These are phyloP conservation scores for Neodiprion virginianus DNA, from an alignment of 1,140 invertebrate genomes.

Conservation along the genomic window DNA sequence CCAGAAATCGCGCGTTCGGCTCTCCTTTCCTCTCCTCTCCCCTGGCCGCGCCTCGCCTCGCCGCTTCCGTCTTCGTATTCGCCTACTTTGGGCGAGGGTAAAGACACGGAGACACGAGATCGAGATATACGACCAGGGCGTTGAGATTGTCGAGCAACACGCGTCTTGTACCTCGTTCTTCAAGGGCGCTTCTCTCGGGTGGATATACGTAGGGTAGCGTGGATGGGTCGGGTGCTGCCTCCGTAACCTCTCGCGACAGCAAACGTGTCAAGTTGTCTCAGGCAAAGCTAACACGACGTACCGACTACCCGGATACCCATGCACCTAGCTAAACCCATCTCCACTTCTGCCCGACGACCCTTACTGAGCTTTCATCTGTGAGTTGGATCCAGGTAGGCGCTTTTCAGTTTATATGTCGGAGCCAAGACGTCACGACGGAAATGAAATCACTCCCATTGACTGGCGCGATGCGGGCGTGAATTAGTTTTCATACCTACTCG, in stretches of 20 bases:
- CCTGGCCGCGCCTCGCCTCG: no score
- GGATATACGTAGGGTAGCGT: slow-evolving; percentile 3
- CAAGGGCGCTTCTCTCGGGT: slow-evolving; percentile 20
- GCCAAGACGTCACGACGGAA: no score
- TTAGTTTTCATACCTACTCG: no score
- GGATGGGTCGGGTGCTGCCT: neutral
- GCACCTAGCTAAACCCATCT: slow-evolving; percentile 3
- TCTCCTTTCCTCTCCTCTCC: no score
- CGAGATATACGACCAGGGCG: neutral
- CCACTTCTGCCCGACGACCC: neutral
- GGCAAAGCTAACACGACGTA: slow-evolving; percentile 40
- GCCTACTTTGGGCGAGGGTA: neutral
- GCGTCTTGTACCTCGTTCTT: slow-evolving; percentile 7
- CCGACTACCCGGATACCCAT: neutral
- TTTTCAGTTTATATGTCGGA: no score
- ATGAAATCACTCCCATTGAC: no score
- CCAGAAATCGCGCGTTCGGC: no score
- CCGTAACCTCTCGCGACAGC: slow-evolving; percentile 18
- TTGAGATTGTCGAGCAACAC: slow-evolving; percentile 4
- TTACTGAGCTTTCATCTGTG: no score
- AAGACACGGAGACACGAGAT: slow-evolving; percentile 18
- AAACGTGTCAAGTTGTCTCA: slow-evolving; percentile 50
- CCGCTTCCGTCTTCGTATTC: no score
- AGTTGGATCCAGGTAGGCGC: no score
- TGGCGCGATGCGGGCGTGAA: no score